phyloP scores from a whole-genome alignment of 2,113 vertebrate species.

The Ellobius talpinus region DNA sequence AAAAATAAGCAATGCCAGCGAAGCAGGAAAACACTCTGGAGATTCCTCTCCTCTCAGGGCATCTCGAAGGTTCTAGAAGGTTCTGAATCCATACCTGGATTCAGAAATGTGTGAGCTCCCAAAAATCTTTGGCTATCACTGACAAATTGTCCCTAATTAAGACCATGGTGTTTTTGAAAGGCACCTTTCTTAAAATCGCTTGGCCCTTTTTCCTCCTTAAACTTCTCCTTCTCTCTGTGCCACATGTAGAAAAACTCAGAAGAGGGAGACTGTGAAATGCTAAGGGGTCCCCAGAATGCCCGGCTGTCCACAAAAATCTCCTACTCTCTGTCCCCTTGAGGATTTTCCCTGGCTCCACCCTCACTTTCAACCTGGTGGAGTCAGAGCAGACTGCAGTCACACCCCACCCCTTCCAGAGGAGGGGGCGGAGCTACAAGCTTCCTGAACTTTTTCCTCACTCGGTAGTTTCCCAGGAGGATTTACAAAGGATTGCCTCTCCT shows the following conservation, averaged over 20 bases:
- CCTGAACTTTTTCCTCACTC: neutral
- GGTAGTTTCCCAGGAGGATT: neutral
- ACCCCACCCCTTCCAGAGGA: neutral
- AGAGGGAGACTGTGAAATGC: neutral
- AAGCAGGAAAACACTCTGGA: neutral
- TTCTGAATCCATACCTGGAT: too few species aligned
- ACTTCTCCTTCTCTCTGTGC: neutral
- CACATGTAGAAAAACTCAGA: neutral
- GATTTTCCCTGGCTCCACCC: neutral
- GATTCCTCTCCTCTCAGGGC: neutral
- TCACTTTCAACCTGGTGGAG: neutral
- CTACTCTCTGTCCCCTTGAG: neutral
- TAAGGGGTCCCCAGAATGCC: neutral
- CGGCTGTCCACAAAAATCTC: neutral
- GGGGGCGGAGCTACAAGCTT: neutral
- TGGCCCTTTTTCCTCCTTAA: conserved; percentile 8
- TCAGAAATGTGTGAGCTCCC: neutral
- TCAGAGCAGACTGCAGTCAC: neutral
- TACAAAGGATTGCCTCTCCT: neutral
- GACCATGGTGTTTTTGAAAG: conserved; percentile 26
- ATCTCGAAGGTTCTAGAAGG: neutral
- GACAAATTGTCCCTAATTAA: conserved; percentile 28
- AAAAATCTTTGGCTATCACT: neutral
- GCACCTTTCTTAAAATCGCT: neutral
- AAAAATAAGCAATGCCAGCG: neutral